These are phyloP conservation scores for Drosophila triauraria DNA, from an alignment of 1,140 invertebrate species.

Conservation along the genomic window DNA sequence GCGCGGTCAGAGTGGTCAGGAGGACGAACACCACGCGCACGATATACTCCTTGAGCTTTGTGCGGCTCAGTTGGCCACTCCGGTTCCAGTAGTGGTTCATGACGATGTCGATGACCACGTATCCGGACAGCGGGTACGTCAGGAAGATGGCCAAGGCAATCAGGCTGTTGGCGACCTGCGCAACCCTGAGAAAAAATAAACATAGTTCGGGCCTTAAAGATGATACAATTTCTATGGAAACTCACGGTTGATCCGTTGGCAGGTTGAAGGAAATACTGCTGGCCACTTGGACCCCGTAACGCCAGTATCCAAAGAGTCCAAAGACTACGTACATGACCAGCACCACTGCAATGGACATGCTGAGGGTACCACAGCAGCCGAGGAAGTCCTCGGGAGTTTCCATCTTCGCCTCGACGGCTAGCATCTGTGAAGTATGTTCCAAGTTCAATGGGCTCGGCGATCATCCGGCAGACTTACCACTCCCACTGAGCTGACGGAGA, in stretches of 20 bases:
- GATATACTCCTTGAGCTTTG: conserved; percentile 23
- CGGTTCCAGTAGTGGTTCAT: conserved; percentile 31
- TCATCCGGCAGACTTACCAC: conserved; percentile 39
- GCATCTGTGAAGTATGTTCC: conserved; percentile 24
- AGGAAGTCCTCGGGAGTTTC: conserved; percentile 27
- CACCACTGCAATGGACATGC: conserved; percentile 4
- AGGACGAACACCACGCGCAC: conserved; percentile 24
- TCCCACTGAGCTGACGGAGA: conserved; percentile 49
- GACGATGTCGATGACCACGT: conserved; percentile 54
- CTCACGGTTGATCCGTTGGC: conserved; percentile 43
- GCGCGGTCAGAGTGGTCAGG: conserved; percentile 30
- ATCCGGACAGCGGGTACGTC: conserved; percentile 45
- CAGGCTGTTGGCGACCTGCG: not conserved
- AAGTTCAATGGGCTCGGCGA: not conserved
- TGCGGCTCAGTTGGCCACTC: not conserved
- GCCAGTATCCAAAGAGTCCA: conserved; percentile 58
- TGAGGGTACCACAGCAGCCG: conserved; percentile 35
- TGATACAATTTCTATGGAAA: not conserved
- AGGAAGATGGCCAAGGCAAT: conserved; percentile 39
- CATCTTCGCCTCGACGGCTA: conserved; percentile 54
- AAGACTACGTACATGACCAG: conserved; percentile 15
- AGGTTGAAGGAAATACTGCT: conserved; percentile 39
- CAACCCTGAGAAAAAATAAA: not conserved
- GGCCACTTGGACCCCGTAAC: conserved; percentile 15
- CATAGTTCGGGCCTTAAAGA: not conserved